Evolutionary conservation across 1,140 invertebrate species (phyloP).

Genomic region (Aleiodes sp.): DNA sequence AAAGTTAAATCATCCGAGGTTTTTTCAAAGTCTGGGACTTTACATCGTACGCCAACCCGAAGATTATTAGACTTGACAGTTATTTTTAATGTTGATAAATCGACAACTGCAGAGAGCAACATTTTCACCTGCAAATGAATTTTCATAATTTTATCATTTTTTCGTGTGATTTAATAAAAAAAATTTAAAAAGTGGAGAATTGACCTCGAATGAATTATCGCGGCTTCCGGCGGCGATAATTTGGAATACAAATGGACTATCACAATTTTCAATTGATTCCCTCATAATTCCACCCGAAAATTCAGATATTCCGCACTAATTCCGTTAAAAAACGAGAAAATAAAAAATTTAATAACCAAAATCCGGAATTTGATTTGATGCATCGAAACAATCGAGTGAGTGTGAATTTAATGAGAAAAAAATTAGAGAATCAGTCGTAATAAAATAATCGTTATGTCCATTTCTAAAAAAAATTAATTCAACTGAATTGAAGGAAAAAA

Average conservation of each 20-base stretch:
- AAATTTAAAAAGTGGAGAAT: not conserved
- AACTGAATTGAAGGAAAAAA: too few relatives aligned
- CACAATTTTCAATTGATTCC: not conserved
- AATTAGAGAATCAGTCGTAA: not conserved
- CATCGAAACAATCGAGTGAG: not conserved
- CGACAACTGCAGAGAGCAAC: slow-evolving; percentile 39
- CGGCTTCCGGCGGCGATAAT: not conserved
- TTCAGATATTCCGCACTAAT: not conserved
- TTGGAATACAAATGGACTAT: slow-evolving; percentile 2
- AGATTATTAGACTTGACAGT: slow-evolving; percentile 44
- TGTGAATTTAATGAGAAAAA: not conserved
- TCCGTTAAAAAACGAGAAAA: not conserved
- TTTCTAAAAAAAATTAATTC: too few relatives aligned
- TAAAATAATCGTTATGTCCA: too few relatives aligned
- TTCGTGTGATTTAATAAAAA: not conserved
- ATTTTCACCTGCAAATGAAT: slow-evolving; percentile 37
- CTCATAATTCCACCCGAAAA: not conserved
- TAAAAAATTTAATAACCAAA: not conserved
- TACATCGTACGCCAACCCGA: slow-evolving; percentile 32
- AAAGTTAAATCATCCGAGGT: slow-evolving; percentile 17
- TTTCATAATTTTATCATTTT: not conserved
- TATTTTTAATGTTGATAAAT: slow-evolving; percentile 43
- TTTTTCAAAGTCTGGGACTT: slow-evolving; percentile 2
- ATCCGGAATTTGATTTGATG: not conserved
- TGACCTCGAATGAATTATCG: not conserved